phyloP scores from a whole-genome alignment of 2,888 invertebrate genomes.

The Penaeus monodon region DNA sequence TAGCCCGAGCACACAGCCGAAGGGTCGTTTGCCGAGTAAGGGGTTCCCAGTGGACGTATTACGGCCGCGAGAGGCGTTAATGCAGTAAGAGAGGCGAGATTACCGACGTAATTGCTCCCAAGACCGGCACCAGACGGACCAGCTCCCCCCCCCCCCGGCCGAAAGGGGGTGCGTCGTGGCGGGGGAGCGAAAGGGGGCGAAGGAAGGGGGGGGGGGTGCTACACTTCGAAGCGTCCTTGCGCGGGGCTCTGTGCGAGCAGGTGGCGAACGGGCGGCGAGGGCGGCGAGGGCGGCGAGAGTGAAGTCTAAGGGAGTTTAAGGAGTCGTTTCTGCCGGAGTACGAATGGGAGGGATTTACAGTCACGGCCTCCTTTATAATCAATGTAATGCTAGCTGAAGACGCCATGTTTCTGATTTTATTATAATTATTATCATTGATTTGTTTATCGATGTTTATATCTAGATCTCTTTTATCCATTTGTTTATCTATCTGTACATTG shows the following conservation, averaged over 20 bases:
- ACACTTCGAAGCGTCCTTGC: too few species aligned
- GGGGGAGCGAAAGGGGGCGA: not conserved
- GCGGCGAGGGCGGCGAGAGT: too few species aligned
- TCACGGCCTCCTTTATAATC: too few species aligned
- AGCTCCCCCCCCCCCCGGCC: not conserved
- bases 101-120: conserved; percentile 24
- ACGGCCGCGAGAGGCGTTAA: conserved; percentile 27
- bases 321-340: too few species aligned
- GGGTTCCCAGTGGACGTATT: conserved; percentile 16
- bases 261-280: too few species aligned
- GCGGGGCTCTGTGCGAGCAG: too few species aligned
- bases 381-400: too few species aligned
- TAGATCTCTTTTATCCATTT: not conserved
- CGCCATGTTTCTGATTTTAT: not conserved
- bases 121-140: conserved; percentile 1
- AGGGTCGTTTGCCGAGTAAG: not conserved
- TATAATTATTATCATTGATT: not conserved
- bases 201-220: not conserved
- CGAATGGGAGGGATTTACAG: too few species aligned
- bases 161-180: not conserved
- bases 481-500: not conserved
- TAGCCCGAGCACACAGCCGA: not conserved
- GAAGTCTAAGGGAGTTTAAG: too few species aligned
- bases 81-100: conserved; percentile 28
- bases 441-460: not conserved